Base-by-base conservation (phyloP, 1,140 invertebrate genomes). In the Choristoneura fumiferana region DNA sequence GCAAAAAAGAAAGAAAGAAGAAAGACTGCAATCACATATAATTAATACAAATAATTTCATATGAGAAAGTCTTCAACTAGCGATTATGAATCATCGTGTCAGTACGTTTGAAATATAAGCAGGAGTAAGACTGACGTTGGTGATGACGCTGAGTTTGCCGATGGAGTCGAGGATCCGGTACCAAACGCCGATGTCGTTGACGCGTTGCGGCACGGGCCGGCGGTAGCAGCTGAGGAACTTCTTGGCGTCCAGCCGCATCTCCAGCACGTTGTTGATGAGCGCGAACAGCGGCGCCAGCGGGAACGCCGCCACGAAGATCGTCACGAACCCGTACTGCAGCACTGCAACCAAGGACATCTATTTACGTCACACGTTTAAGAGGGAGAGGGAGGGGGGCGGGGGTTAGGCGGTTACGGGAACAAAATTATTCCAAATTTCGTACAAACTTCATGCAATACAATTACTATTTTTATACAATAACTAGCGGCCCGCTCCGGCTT, bases 171-270 rank as follows among this genome's bases (percentile, higher is more conserved):
- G 88, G 62, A 98, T 98, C 43, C 94, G 90, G 80, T 96, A 96
- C 97, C 97, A 98, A 45, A 98, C 94, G 14, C 96, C 96, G 77
- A 98, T 98, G 83, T 97, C 94, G 63, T 93, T 91, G 9, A 96
- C 96, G 60, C 96, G 90, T 73, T 96, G 94, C 13, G 95, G 94
- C 40, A 98, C 96, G 0, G 96, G 96, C 40, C 96, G 90, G 39
- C 96, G 91, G 79, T 96, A 96, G 82, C 95, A 94, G 0, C 91
- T 93, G n/a, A 98, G 82, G 65, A 98, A 92, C 85, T 98, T 98
- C 65, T 94, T 93, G 0, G 96, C 96, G 89, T 98, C 96, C 35
- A 98, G 82, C 40, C 96, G 89, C 93, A 97, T 97, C 89, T 98
- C 96, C 45, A 98, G 91, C 60, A 97, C 91, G 76, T 98, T 98